Percentiles rank a stretch among this genome's conserved stretches.
phyloP scores from a whole-genome alignment of 1,140 invertebrate genomes.

The Vanessa tameamea region DNA sequence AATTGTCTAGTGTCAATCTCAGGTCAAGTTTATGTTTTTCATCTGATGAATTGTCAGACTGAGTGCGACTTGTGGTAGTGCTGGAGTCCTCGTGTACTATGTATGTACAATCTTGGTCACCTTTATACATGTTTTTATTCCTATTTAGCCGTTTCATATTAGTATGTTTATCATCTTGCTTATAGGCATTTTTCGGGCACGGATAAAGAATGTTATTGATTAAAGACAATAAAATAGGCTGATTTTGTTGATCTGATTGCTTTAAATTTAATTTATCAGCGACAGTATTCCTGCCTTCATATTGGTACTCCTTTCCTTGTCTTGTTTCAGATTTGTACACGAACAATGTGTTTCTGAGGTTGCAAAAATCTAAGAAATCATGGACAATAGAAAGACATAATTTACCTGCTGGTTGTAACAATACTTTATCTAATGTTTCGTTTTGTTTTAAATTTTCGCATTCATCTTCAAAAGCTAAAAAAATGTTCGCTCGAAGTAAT shows the following conservation, averaged over 20 bases:
- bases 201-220: constrained; percentile 59
- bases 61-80: constrained; percentile 62
- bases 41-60: constrained; percentile 73
- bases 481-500: constrained; percentile 76
- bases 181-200: constrained; percentile 40
- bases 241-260: constrained; percentile 52
- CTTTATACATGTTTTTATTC: constrained; percentile 41
- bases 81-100: constrained; percentile 71
- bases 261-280: constrained; percentile 60
- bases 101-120: constrained; percentile 71
- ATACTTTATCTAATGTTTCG: constrained; percentile 65
- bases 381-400: constrained; percentile 71
- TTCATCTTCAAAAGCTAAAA: constrained; percentile 77
- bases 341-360: constrained; percentile 77
- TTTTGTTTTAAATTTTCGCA: constrained; percentile 72
- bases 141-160: constrained; percentile 34
- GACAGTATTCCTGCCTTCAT: constrained; percentile 59
- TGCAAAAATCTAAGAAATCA: constrained; percentile 78
- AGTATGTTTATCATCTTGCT: constrained; percentile 42
- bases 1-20: constrained; percentile 66
- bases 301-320: constrained; percentile 71
- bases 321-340: constrained; percentile 78
- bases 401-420: constrained; percentile 72
- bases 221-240: constrained; percentile 66
- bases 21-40: constrained; percentile 73